Conservation (phyloP, 2,888 invertebrate genomes). For the Tetranychus truncatus region DNA sequence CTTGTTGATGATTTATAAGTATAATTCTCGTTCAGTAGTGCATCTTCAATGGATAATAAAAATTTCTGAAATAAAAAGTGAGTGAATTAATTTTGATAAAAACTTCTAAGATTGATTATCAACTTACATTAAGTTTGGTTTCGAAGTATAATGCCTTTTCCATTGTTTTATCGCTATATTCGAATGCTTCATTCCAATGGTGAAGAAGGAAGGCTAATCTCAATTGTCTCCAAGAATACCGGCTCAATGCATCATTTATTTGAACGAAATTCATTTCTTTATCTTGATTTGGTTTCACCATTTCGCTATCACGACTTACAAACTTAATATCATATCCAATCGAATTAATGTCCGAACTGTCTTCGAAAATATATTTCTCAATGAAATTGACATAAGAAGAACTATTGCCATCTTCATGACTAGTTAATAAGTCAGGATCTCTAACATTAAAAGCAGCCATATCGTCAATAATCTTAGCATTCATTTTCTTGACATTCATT, state of each 20-base stretch:
- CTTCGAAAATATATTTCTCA: conserved; percentile 63
- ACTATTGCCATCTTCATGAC: conserved; percentile 84
- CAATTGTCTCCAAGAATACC: conserved; percentile 68
- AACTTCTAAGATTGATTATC: neutral
- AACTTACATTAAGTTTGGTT: conserved; percentile 44
- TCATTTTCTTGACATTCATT: conserved; percentile 98
- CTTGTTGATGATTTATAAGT: neutral
- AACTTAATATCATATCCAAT: conserved; percentile 93
- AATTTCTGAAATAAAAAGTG: neutral
- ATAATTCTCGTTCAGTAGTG: neutral
- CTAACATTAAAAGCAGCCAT: conserved; percentile 85
- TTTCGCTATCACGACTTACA: conserved; percentile 97
- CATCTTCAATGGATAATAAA: neutral
- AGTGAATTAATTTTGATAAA: neutral
- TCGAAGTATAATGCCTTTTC: conserved; percentile 81
- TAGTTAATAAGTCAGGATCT: conserved; percentile 78
- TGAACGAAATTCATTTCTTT: conserved; percentile 87
- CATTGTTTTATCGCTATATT: conserved; percentile 90
- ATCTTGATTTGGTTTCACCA: conserved; percentile 97
- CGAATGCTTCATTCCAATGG: conserved; percentile 91
- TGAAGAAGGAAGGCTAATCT: conserved; percentile 83
- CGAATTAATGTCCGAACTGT: conserved; percentile 80
- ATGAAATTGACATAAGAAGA: conserved; percentile 82
- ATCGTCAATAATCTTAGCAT: conserved; percentile 94
- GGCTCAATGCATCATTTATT: conserved; percentile 69